A percentile compares a stretch with the other conserved stretches of the same genome.
Conservation (phyloP, 2,888 invertebrate genomes). For the Craniophora ligustri region DNA sequence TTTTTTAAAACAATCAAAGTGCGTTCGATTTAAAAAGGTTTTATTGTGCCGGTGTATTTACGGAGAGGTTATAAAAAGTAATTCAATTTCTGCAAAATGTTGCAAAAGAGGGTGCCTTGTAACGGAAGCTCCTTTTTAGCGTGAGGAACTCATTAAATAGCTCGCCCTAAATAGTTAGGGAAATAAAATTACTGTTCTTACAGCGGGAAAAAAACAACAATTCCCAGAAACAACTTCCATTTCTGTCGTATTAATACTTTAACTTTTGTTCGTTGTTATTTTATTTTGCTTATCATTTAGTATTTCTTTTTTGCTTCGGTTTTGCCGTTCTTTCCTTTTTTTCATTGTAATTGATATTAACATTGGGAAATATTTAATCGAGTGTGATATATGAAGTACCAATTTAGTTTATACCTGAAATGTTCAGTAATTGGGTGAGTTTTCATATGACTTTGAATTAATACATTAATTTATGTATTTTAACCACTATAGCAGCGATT, state of each 20-base stretch:
- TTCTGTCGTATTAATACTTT: constrained; percentile 40
- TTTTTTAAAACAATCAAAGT: constrained; percentile 18
- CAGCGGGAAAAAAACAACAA: constrained; percentile 37
- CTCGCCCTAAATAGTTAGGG: constrained; percentile 45
- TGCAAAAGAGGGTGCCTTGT: constrained; percentile 31
- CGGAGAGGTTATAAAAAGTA: constrained; percentile 32
- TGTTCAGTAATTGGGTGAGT: too few species aligned
- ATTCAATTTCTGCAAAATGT: constrained; percentile 48
- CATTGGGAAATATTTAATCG: too few species aligned
- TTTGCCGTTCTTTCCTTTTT: background rate
- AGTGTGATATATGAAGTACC: too few species aligned
- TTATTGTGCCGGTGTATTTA: constrained; percentile 18
- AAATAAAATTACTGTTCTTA: constrained; percentile 49
- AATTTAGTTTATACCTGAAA: too few species aligned
- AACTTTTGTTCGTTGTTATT: constrained; percentile 42
- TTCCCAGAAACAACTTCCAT: constrained; percentile 32
- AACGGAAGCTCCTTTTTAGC: constrained; percentile 44
- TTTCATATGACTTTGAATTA: too few species aligned
- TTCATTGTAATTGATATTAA: background rate
- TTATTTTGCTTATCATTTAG: constrained; percentile 28
- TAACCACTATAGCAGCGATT: too few species aligned
- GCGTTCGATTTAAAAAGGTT: constrained; percentile 29
- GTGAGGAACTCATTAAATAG: constrained; percentile 49
- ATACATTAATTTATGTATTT: too few species aligned
- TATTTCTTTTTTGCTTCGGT: constrained; percentile 15